Base-by-base conservation (phyloP, 2,797 vertebrate genomes). In the Petrocephalus schoutedeni region DNA sequence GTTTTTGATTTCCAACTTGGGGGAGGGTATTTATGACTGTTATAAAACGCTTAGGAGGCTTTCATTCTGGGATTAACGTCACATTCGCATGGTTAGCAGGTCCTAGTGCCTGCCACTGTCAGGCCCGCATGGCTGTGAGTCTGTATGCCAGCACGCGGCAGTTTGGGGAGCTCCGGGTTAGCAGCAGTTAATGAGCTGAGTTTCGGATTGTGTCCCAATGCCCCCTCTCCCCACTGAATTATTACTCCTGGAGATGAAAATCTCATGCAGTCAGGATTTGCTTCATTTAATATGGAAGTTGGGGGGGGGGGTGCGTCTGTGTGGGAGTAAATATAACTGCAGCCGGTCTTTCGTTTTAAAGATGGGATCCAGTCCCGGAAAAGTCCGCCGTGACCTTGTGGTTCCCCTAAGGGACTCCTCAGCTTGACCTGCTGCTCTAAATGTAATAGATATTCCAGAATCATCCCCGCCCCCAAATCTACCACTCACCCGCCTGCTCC, bases 21-120 rank as follows among this genome's bases (percentile, higher is more conserved):
- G 84, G 36, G 58, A 61, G n/a, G 45, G 54, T 56, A 57, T 85
- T 85, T 56, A 56, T 83, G 41, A 53, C n/a, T 21, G 80, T 53
- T 83, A 83, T 83, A 23, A 83, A 83, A 83, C 41, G 80, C 45
- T 51, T 83, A 83, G 21, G 80, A 12, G 41, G 80, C 49, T 83
- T 54, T 53, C 45, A 83, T 83, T 83, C 45, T 10, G 49, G 80
- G 80, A 83, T 83, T 83, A 51, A n/a, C 19, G 10, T 83, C 49
- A 53, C 49, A n/a, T 0, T 41, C 10, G 19, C 19, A 9, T 23
- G 3, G 10, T 83, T 83, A 54, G n/a, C n/a, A 45, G 49, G 80
- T 21, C n/a, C n/a, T 83, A 83, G 41, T 83, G 80, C 80, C 23
- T 10, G 1, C 53, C 3, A 19, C 21, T 19, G 19, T n/a, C n/a